Percentiles rank a stretch among this genome's conserved stretches.
Conservation (phyloP, 2,797 vertebrate genomes). For the Sparus aurata region DNA sequence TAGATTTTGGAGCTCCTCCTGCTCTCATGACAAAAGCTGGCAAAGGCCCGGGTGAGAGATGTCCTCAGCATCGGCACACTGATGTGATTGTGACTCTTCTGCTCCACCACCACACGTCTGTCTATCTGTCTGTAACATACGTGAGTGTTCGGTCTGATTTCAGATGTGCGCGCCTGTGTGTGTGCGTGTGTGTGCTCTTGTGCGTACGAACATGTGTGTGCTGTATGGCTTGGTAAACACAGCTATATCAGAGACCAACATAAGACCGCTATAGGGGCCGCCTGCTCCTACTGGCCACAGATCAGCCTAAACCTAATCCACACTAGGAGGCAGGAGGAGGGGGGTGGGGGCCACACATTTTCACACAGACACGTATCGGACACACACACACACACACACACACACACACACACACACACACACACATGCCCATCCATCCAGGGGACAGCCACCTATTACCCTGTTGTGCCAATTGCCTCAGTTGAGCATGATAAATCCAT, state of each 20-base stretch:
- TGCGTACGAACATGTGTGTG: slow-evolving; percentile 28
- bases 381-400: slow-evolving; percentile 29
- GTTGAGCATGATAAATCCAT: slow-evolving; percentile 82
- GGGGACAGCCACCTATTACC: slow-evolving; percentile 80
- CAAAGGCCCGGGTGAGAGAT: slow-evolving; percentile 28
- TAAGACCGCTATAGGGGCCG: slow-evolving; percentile 74
- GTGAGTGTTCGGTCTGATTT: slow-evolving; percentile 59
- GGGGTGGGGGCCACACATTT: slow-evolving; percentile 21
- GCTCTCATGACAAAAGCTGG: slow-evolving; percentile 33
- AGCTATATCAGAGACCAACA: slow-evolving; percentile 75
- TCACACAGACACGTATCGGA: slow-evolving; percentile 48
- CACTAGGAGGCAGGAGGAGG: slow-evolving; percentile 73
- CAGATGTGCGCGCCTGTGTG: slow-evolving; percentile 22
- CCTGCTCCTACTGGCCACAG: slow-evolving; percentile 76
- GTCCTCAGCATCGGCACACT: slow-evolving; percentile 42
- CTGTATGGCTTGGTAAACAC: slow-evolving; percentile 48
- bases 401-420: slow-evolving; percentile 22
- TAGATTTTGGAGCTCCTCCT: slow-evolving; percentile 34
- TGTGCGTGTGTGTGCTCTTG: slow-evolving; percentile 10
- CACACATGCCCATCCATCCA: slow-evolving; percentile 70
- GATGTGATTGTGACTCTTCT: slow-evolving; percentile 50
- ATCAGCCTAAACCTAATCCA: slow-evolving; percentile 83
- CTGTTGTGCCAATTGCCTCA: slow-evolving; percentile 74
- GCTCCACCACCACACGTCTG: slow-evolving; percentile 37
- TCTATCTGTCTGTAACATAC: slow-evolving; percentile 66